These are phyloP conservation scores for Cygnus olor DNA, from an alignment of 2,797 vertebrate genomes.

Conservation along the genomic window DNA sequence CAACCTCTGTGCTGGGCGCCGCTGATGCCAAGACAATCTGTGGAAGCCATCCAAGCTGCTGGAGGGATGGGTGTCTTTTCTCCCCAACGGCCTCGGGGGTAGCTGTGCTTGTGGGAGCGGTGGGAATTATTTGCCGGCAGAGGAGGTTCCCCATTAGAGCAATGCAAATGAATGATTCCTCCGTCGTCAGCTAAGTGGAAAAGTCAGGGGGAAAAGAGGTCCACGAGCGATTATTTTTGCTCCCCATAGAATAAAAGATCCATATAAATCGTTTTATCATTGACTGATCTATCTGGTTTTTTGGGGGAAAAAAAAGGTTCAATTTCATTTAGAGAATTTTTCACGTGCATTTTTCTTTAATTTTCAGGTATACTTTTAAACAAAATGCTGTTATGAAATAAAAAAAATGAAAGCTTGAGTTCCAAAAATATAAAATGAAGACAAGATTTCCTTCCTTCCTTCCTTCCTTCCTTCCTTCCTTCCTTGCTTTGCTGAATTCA, in stretches of 20 bases:
- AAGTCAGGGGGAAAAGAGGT: background rate
- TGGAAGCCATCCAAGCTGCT: constrained; percentile 37
- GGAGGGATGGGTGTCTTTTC: background rate
- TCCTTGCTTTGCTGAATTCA: constrained; percentile 14
- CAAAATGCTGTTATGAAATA: background rate
- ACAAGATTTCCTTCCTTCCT: background rate
- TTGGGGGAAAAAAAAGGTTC: accelerated
- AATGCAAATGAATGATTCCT: constrained; percentile 19
- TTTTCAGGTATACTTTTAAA: background rate
- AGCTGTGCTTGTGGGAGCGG: constrained; percentile 13
- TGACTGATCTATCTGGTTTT: background rate
- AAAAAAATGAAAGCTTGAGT: background rate
- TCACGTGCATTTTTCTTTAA: background rate
- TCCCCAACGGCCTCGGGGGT: constrained; percentile 12
- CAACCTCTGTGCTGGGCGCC: background rate
- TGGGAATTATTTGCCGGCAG: background rate
- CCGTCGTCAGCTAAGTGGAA: background rate
- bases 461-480: background rate
- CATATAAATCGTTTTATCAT: background rate
- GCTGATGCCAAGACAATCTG: background rate
- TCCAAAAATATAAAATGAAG: background rate
- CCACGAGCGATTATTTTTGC: background rate
- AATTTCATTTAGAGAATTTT: background rate
- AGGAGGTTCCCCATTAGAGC: constrained; percentile 11
- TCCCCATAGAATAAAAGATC: background rate